Evolutionary conservation across 2,113 vertebrate genomes (phyloP).

Genomic region (Lanius ludovicianus): DNA sequence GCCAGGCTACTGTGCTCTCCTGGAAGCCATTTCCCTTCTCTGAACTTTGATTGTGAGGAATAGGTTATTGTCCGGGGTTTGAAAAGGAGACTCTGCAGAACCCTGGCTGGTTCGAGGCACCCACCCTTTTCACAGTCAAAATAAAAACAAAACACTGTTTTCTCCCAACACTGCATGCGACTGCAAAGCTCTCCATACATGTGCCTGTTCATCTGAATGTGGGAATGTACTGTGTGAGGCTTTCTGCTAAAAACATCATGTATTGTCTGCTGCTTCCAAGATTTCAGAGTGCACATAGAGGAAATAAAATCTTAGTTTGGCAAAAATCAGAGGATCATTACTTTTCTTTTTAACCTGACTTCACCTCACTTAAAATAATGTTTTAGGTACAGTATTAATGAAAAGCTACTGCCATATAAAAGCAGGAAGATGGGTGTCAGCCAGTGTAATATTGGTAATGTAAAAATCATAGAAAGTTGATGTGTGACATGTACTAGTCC

Average conservation of each 20-base stretch:
- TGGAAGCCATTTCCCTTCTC: slow-evolving; percentile 66
- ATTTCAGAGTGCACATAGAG: neutral
- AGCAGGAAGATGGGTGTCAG: neutral
- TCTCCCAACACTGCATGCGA: neutral
- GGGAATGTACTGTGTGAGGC: neutral
- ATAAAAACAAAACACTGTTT: neutral
- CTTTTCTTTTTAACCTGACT: neutral
- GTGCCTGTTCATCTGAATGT: neutral
- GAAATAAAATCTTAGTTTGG: neutral
- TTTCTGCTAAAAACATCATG: neutral
- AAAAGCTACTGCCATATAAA: neutral
- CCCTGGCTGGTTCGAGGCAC: neutral
- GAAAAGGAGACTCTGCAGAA: slow-evolving; percentile 34
- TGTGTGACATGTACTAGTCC: neutral
- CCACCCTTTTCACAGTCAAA: neutral
- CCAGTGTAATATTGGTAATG: neutral
- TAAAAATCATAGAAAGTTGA: slow-evolving; percentile 55
- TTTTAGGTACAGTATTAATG: neutral
- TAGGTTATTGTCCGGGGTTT: slow-evolving; percentile 57
- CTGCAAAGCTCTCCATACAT: neutral
- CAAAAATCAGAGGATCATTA: neutral
- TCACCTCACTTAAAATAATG: neutral
- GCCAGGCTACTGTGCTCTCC: slow-evolving; percentile 29
- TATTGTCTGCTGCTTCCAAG: neutral
- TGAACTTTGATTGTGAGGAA: slow-evolving; percentile 69